Evolutionary conservation across 2,888 invertebrate species (phyloP), one percentile per base, ranked within the genome.

Genomic region (Ptilodon capucinus): DNA sequence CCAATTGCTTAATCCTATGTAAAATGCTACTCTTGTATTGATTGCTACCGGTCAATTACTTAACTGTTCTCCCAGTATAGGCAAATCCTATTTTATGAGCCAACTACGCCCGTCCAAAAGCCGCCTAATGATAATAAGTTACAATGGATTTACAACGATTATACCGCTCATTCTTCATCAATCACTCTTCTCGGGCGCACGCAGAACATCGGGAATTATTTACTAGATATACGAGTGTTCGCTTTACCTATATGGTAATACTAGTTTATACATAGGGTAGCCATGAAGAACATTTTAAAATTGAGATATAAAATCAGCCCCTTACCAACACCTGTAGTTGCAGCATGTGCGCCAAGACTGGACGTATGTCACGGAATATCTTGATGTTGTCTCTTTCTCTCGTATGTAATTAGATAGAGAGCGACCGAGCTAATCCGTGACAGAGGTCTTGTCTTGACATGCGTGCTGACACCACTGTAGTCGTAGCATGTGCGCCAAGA

Each of bases 191-290:
- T 17, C 17, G 17, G 17, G 34, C 8, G 34, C 8, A 9, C 17
- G 17, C 35, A 11, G 17, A 35, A 35, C 35, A 14, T 32, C 35
- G 17, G 9, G 35, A 17, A 35, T 35, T 11, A 35, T 35, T 35
- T 35, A 35, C 13, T 35, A 35, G 17, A 35, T 4, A 35, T 17
- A 35, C 35, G 5, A 7, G 17, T 17, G 17, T 35, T 16, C 9
- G 21, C n/a, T 39, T 11, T 25, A 43, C 64, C 35, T 71, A 64
- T 62, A 72, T 64, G 69, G 70, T 59, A 68, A 68, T 69, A 51
- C 42, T 38, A 51, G 59, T 55, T 17, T 0, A 35, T 35, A 11
- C 16, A 11, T 35, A 35, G 35, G 17, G 4, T 8, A 9, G 17
- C 35, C 35, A 17, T 3, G 1, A 14, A 9, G 5, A 11, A 11